Evolutionary conservation across 2,888 invertebrate genomes (phyloP), one percentile per base, ranked within the genome.

Genomic region (Nebria salina): DNA sequence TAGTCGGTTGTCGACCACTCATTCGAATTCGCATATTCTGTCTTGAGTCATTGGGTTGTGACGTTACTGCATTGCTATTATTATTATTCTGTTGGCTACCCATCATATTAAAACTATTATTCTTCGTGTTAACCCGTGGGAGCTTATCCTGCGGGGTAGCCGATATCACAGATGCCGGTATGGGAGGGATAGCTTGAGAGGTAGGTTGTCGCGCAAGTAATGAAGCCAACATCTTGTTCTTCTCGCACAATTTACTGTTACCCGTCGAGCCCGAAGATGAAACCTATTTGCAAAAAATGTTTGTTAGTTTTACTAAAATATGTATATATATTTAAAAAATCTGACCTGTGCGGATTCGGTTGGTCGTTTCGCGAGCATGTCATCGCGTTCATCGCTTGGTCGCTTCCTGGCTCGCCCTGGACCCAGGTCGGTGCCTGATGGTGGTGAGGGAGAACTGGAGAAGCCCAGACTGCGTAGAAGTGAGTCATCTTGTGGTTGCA

Each of bases 171-270:
- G 91, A 91, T 74, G 91, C 90, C 83, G 93, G 93, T 85, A 93
- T 90, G 82, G 93, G 93, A 75, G 93, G 93, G 41, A 94, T 92
- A 68, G 93, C 92, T 82, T 91, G 90, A 78, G 87, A 90, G 41
- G 93, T 91, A 83, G 93, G 93, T 85, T 95, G 93, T 87, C 94
- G 94, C 77, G 95, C 95, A 86, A 97, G 89, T 85, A 97, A 89
- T 70, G 94, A 93, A 65, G 96, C 96, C 84, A 97, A 90, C 93
- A 97, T 96, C 88, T 94, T 94, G 88, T 97, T 97, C 87, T 93
- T 94, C 88, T 95, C 94, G 89, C 95, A 95, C 76, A 97, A 90
- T 84, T 93, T 93, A 85, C 95, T 95, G 78, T 90, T 91, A 34
- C 87, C 84, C n/a, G 85, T 85, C 66, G 88, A 86, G 11, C 88